phyloP scores from a whole-genome alignment of 2,113 vertebrate genomes.

The Brachyistius frenatus region DNA sequence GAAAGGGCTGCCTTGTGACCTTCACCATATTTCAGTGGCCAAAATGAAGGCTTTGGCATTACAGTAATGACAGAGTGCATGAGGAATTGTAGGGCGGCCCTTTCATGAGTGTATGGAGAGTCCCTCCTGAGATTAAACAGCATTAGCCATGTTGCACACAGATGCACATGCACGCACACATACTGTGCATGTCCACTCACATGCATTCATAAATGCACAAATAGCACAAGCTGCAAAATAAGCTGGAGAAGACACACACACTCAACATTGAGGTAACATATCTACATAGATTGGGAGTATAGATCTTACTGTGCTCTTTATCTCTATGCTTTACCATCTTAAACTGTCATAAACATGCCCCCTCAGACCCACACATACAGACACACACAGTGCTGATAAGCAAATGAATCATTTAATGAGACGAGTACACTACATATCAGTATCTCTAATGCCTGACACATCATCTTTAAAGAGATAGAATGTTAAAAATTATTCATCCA shows the following conservation, averaged over 20 bases:
- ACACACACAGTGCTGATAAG: conserved; percentile 36
- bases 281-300: not conserved
- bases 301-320: not conserved
- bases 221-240: not conserved
- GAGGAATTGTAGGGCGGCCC: conserved; percentile 31
- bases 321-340: conserved; percentile 4
- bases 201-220: not conserved
- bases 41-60: conserved; percentile 52
- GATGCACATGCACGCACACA: not conserved
- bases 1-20: conserved; percentile 5
- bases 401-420: conserved; percentile 37
- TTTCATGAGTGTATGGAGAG: conserved; percentile 61
- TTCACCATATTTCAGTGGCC: conserved; percentile 38
- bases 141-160: conserved; percentile 35
- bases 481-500: conserved; percentile 18
- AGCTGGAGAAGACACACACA: no score
- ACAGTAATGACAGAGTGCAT: conserved; percentile 51
- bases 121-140: conserved; percentile 56
- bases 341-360: not conserved
- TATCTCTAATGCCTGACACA: conserved; percentile 20
- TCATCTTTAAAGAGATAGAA: conserved; percentile 20
- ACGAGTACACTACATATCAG: conserved; percentile 19
- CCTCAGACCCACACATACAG: not conserved
- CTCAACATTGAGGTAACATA: not conserved
- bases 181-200: not conserved